Evolutionary conservation across 1,140 invertebrate genomes (phyloP).

Genomic region (Heliconius congener): DNA sequence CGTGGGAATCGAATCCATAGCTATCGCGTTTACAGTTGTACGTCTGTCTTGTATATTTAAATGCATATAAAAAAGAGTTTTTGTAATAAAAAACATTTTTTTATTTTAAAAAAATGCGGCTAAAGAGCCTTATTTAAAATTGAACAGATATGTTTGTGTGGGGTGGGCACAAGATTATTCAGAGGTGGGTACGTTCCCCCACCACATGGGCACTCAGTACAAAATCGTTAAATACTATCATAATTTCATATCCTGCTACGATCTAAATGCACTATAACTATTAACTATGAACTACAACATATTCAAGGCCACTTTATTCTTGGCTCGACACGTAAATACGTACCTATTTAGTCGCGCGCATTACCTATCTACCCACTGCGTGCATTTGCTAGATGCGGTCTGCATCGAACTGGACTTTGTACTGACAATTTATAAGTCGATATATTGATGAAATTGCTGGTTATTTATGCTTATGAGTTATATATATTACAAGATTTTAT

Average conservation of each 20-base stretch:
- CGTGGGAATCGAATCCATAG: no score
- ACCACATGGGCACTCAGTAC: neutral
- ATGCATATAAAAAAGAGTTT: no score
- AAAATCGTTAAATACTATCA: neutral
- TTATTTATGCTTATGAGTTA: no score
- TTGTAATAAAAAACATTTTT: no score
- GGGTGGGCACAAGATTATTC: no score
- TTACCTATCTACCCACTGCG: neutral
- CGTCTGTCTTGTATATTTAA: no score
- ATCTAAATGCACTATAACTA: neutral
- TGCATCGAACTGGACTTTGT: constrained; percentile 3
- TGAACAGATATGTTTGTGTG: no score
- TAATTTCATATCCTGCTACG: neutral
- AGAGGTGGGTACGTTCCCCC: no score
- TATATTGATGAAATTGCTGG: neutral
- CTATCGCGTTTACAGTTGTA: no score
- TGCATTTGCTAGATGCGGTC: constrained; percentile 3
- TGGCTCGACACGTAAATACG: neutral
- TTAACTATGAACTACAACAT: neutral
- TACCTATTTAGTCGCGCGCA: neutral
- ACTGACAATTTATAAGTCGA: neutral
- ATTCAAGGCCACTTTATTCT: constrained; percentile 7
- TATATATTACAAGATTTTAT: no score
- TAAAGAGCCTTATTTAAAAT: no score
- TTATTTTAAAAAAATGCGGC: no score